A percentile compares a stretch with the other conserved stretches of the same genome.
phyloP scores from a whole-genome alignment of 2,797 vertebrate genomes.

The Miichthys miiuy region DNA sequence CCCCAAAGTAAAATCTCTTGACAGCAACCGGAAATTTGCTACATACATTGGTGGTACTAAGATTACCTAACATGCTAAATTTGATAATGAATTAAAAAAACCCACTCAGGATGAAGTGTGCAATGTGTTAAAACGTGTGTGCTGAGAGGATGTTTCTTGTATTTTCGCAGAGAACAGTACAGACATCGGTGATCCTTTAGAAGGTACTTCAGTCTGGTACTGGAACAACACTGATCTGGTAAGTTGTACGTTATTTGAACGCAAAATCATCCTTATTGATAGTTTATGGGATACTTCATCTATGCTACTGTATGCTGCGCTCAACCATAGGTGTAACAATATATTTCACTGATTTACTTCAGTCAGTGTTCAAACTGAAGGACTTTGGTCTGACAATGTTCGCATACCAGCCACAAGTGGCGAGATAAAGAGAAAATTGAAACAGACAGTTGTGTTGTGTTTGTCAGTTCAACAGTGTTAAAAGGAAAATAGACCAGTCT shows the following conservation, averaged over 20 bases:
- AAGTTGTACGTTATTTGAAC: constrained; percentile 35
- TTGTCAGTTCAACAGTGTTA: constrained; percentile 10
- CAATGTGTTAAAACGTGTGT: background rate
- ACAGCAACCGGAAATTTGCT: background rate
- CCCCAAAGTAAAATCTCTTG: background rate
- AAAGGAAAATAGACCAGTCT: background rate
- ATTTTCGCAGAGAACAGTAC: constrained; percentile 88
- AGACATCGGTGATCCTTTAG: constrained; percentile 71
- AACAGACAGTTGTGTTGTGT: constrained; percentile 1
- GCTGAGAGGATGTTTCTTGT: background rate
- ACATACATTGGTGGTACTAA: background rate
- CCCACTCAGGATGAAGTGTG: background rate
- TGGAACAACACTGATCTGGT: constrained; percentile 85
- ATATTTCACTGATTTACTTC: background rate
- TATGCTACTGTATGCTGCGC: background rate
- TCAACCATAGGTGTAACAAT: background rate
- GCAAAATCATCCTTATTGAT: background rate
- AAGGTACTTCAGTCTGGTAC: constrained; percentile 73
- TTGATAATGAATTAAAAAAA: background rate
- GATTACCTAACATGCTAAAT: background rate
- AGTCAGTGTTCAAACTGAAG: background rate
- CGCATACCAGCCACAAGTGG: background rate
- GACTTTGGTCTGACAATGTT: constrained; percentile 10
- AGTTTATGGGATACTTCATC: background rate
- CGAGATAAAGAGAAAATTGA: background rate